Evolutionary conservation across 2,797 vertebrate species (phyloP).

Genomic region (Leuciscus waleckii): DNA sequence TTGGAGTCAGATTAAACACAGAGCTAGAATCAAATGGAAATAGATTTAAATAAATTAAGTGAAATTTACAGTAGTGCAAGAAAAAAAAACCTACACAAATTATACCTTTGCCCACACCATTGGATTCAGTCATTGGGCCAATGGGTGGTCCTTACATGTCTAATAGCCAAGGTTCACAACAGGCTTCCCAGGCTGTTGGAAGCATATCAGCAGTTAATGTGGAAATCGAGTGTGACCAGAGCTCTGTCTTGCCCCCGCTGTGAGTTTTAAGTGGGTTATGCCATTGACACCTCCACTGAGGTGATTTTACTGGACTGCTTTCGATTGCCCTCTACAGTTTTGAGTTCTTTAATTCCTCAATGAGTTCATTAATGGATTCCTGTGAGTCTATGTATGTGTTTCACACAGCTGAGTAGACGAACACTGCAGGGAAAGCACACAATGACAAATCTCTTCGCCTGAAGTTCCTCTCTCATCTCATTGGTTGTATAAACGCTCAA

Average conservation of each 20-base stretch:
- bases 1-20: neutral
- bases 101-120: neutral
- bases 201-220: neutral
- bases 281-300: neutral
- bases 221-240: slow-evolving; percentile 8
- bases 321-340: slow-evolving; percentile 12
- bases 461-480: neutral
- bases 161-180: neutral
- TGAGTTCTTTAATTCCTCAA: neutral
- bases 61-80: neutral
- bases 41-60: neutral
- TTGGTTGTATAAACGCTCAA: neutral
- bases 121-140: neutral
- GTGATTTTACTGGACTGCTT: neutral
- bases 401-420: neutral
- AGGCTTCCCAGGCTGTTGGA: neutral
- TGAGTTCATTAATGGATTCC: slow-evolving; percentile 2
- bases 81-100: neutral
- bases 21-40: neutral
- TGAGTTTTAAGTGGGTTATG: slow-evolving; percentile 25
- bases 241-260: neutral
- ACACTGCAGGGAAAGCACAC: neutral
- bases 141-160: neutral
- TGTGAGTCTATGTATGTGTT: neutral
- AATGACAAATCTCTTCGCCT: neutral